Evolutionary conservation across 2,113 vertebrate species (phyloP).

Genomic region (Oophaga pumilio): DNA sequence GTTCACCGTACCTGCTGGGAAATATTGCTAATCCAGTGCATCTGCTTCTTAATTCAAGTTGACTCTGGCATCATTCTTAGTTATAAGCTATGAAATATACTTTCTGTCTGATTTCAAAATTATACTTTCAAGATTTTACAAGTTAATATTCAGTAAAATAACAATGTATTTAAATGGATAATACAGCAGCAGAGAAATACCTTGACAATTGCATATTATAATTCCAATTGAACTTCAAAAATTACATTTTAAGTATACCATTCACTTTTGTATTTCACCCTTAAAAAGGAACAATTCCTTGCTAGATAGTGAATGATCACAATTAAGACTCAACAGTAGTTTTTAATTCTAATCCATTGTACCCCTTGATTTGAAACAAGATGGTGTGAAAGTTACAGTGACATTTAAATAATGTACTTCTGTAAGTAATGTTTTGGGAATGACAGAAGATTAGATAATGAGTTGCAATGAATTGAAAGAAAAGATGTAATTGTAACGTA

Average conservation of each 20-base stretch:
- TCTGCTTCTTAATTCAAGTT: too few species aligned
- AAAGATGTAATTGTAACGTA: constrained; percentile 30
- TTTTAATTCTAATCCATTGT: constrained; percentile 29
- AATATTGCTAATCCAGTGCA: too few species aligned
- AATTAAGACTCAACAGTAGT: constrained; percentile 22
- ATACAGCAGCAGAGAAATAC: neutral
- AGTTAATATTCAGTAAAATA: neutral
- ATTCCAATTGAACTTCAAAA: neutral
- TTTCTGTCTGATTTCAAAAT: neutral
- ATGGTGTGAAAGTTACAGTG: constrained; percentile 30
- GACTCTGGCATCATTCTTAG: too few species aligned
- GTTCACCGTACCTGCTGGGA: too few species aligned
- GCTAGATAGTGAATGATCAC: constrained; percentile 13
- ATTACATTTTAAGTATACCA: neutral
- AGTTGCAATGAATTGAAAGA: constrained; percentile 11
- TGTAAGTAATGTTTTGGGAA: constrained; percentile 40
- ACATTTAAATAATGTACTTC: constrained; percentile 43
- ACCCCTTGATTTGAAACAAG: constrained; percentile 12
- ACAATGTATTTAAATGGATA: neutral
- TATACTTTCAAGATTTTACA: neutral
- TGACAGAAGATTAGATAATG: constrained; percentile 46
- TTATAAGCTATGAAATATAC: too few species aligned
- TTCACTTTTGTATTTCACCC: neutral
- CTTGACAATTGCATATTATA: constrained; percentile 1
- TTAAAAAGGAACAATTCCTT: constrained; percentile 10